Conservation (phyloP, 2,888 invertebrate genomes). For the Sinohyriopsis cumingii region DNA sequence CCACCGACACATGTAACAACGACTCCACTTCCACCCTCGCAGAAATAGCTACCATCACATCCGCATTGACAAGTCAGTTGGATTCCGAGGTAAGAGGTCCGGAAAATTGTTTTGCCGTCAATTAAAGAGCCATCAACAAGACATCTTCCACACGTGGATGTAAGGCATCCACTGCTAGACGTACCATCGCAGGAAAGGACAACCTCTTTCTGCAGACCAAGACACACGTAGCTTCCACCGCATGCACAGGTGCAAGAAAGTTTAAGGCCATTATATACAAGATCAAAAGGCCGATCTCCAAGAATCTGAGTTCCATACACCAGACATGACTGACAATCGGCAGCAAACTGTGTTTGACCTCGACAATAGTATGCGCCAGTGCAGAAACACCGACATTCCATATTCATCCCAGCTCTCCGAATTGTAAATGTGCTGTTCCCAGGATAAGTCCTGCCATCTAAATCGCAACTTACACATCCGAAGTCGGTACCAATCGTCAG, state of each 20-base stretch:
- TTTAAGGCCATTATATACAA: conserved; percentile 24
- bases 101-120: conserved; percentile 26
- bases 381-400: conserved; percentile 44
- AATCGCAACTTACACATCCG: conserved; percentile 34
- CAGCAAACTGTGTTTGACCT: conserved; percentile 15
- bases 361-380: conserved; percentile 39
- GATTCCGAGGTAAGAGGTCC: conserved; percentile 17
- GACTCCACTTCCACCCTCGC: conserved; percentile 29
- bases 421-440: conserved; percentile 45
- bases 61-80: conserved; percentile 47
- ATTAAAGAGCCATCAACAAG: conserved; percentile 22
- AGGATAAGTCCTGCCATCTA: conserved; percentile 32
- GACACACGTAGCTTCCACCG: conserved; percentile 24
- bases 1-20: conserved; percentile 28
- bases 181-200: conserved; percentile 23
- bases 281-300: conserved; percentile 21
- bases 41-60: conserved; percentile 56
- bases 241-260: conserved; percentile 25
- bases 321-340: conserved; percentile 22
- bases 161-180: conserved; percentile 21
- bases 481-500: conserved; percentile 28
- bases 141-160: conserved; percentile 20
- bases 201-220: conserved; percentile 12
- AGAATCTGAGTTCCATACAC: conserved; percentile 14
- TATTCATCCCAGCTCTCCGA: conserved; percentile 11